Base-by-base conservation (phyloP, 2,113 vertebrate genomes). In the Bufo gargarizans region DNA sequence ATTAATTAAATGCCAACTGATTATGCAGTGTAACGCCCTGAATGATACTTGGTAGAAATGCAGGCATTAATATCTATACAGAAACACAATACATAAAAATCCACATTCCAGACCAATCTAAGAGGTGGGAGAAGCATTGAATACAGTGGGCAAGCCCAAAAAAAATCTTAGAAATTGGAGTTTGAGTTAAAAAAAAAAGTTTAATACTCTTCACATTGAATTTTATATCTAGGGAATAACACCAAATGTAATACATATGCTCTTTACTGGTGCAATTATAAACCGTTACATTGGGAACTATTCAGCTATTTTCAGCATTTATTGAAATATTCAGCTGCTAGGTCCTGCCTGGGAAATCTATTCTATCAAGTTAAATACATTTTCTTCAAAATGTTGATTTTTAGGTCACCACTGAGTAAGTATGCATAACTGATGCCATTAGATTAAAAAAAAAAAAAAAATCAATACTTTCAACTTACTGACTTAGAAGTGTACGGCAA, bases 391-490 rank as follows among this genome's bases (percentile, higher is more conserved):
- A 58, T 45, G 45, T 59, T 10, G 55, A 80, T 33, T 45, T 61
- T 45, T 45, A 81, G 56, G 78, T 61, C 56, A 61, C 56, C 14
- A 45, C 56, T 61, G 78, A 61, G 56, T 33, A 19, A 61, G 22
- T 56, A 10, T 81, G 78, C 78, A 81, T 61, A 81, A 47, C 78
- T 61, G 78, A 81, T 82, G 43, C 20, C 43, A 19, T 82, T 63
- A 63, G 58, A 82, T 63, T 82, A 19, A 4, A 7, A 81, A 80
- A 78, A 80, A 79, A 4, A 79, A 78, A 77, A 79, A 80, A 58
- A 78, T 50, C 50, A 80, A 61, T 59, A 59, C 78, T 2, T 43
- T 45, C 12, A 79, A 59, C 20, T 80, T 55, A 43, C 55, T 59
- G 49, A 59, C 20, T 56, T 59, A 80, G 53, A 19, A 80, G 20